Conservation (phyloP, 2,113 vertebrate genomes). For the Panthera uncia region DNA sequence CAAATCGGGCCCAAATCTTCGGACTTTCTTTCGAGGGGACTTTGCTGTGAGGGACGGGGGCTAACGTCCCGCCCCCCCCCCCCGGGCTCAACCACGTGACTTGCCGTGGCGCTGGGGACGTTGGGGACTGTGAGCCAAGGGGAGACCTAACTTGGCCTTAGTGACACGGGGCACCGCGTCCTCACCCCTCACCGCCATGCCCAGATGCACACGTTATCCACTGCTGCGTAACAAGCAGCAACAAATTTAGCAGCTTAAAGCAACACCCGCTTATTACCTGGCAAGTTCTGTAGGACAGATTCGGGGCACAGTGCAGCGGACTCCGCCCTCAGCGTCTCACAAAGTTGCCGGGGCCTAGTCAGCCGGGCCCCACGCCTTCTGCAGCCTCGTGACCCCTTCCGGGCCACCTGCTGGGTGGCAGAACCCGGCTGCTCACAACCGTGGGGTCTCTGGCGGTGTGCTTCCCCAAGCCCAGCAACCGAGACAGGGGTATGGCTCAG, state of each 20-base stretch:
- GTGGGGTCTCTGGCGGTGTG: fast-evolving
- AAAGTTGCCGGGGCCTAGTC: no score
- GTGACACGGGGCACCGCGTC: fast-evolving
- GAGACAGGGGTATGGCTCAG: not conserved
- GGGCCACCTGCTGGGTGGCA: not conserved
- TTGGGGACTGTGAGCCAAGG: fast-evolving
- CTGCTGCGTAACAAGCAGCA: not conserved
- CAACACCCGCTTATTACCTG: not conserved
- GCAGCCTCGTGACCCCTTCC: not conserved
- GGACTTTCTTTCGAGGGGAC: not conserved
- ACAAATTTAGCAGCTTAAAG: not conserved
- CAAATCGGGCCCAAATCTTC: not conserved
- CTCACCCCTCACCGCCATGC: fast-evolving
- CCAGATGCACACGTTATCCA: fast-evolving
- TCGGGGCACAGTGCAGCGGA: fast-evolving
- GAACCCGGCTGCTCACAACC: not conserved
- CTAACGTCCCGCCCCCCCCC: fast-evolving
- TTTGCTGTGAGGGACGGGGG: not conserved
- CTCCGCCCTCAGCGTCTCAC: not conserved
- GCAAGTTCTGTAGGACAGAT: not conserved
- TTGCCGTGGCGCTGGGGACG: fast-evolving
- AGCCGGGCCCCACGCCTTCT: not conserved
- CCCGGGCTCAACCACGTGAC: not conserved
- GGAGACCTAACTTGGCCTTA: not conserved
- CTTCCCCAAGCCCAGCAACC: not conserved